A percentile compares a stretch with the other conserved stretches of the same genome.
These are phyloP conservation scores for Hypocryptadius cinnamomeus DNA, from an alignment of 2,113 vertebrate species.

Conservation along the genomic window DNA sequence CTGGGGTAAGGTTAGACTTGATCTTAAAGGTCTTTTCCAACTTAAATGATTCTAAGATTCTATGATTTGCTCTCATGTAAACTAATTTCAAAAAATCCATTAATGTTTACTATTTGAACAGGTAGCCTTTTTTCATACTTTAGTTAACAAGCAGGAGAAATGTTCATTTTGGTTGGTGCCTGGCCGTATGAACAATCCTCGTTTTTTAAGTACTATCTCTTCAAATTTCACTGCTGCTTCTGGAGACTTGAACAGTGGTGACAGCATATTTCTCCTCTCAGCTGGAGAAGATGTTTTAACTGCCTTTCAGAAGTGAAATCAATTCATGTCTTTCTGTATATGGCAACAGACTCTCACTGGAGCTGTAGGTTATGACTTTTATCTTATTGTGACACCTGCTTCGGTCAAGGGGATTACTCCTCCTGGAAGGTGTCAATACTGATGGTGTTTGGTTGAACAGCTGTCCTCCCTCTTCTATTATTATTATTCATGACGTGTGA, in stretches of 20 bases:
- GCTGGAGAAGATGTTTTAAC: not conserved
- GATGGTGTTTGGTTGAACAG: not conserved
- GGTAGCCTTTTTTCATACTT: not conserved
- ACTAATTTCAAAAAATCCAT: not conserved
- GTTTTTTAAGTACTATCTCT: not conserved
- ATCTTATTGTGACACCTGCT: slow-evolving; percentile 24
- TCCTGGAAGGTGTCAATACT: slow-evolving; percentile 23
- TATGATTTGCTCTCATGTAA: not conserved
- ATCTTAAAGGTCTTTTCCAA: not conserved
- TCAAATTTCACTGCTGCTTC: not conserved
- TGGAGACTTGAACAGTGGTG: not conserved
- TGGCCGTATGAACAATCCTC: not conserved
- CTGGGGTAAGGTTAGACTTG: not conserved
- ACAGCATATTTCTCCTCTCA: not conserved
- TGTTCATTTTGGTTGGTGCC: not conserved
- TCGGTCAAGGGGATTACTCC: slow-evolving; percentile 2
- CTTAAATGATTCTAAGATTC: not conserved
- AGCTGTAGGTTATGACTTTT: slow-evolving; percentile 11
- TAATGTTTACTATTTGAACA: not conserved
- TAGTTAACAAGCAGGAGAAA: not conserved
- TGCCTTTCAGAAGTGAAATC: not conserved
- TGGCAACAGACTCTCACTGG: not conserved
- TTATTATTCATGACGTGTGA: not conserved
- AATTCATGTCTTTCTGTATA: not conserved
- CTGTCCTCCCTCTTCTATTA: slow-evolving; percentile 1